Evolutionary conservation across 2,888 invertebrate genomes (phyloP), one percentile per base, ranked within the genome.

Genomic region (Parelbella ahira): DNA sequence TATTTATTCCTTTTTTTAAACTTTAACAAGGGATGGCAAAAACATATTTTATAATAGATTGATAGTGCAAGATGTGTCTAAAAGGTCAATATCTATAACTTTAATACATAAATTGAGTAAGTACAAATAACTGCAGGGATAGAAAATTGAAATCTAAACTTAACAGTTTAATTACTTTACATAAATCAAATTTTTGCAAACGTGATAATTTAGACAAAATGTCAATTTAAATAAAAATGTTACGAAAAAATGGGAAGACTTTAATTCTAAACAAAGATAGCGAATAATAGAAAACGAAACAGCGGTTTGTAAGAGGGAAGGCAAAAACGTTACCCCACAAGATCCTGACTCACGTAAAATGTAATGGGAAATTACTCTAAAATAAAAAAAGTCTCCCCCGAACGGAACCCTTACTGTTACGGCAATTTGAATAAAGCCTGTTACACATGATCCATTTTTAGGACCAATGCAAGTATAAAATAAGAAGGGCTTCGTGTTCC

Each of bases 301-400:
- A 51, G 50, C 50, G 54, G 57, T 57, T 61, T 60, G 66, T 63
- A 68, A 70, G 49, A 54, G 51, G 51, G 49, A 47, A 47, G 30
- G 36, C 45, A 64, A 66, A 77, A 78, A 68, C 60, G 53, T 53
- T 63, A 71, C 80, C 81, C 80, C 76, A 74, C 74, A 66, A 69
- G 59, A 62, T 62, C 57, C 60, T 58, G 66, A 63, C 67, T 77
- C 80, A 75, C 78, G 78, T 76, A 80, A 75, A 76, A 76, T 72
- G 80, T 79, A 80, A 81, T 80, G 76, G 75, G 73, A 80, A 80
- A 81, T 80, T 80, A 80, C 80, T 80, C 70, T 80, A 81, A 80
- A 80, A 80, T 79, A 79, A 78, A 80, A 61, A 78, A 75, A 68
- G 63, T 59, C 68, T 68, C 74, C 76, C 75, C 64, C 64, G 50